These are phyloP conservation scores for Scelioninae gen. 1 DNA, from an alignment of 2,888 invertebrate genomes.

Conservation along the genomic window DNA sequence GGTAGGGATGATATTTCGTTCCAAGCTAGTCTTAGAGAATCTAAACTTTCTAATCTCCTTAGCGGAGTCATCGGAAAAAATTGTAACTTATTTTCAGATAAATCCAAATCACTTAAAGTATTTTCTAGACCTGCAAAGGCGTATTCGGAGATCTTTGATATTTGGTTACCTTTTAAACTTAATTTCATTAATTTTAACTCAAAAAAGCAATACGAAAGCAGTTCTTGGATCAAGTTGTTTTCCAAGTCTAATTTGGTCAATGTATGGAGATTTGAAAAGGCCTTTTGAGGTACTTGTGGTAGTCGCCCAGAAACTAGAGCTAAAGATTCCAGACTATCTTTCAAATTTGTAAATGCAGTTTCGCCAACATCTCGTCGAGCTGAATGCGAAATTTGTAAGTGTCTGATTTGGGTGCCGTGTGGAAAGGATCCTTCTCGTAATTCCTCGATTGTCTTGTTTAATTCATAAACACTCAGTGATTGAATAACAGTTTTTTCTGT, in stretches of 20 bases:
- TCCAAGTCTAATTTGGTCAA: conserved; percentile 92
- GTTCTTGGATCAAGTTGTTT: conserved; percentile 92
- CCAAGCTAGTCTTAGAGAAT: conserved; percentile 87
- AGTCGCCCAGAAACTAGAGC: conserved; percentile 91
- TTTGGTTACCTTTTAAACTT: conserved; percentile 93
- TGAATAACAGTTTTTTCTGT: conserved; percentile 85
- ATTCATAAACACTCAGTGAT: conserved; percentile 86
- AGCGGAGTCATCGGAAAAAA: conserved; percentile 93
- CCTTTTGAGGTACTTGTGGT: conserved; percentile 91
- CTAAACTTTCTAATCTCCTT: conserved; percentile 89
- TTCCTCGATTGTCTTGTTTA: conserved; percentile 85
- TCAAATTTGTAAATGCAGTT: conserved; percentile 89
- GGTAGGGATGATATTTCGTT: conserved; percentile 88
- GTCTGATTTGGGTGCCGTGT: conserved; percentile 84
- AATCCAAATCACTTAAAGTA: conserved; percentile 91
- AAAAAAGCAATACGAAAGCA: conserved; percentile 94
- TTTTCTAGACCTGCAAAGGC: conserved; percentile 92
- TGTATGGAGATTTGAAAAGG: conserved; percentile 89
- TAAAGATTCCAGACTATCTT: conserved; percentile 90
- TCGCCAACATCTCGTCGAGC: conserved; percentile 89
- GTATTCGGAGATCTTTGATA: conserved; percentile 92
- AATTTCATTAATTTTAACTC: conserved; percentile 92
- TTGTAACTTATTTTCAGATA: conserved; percentile 94
- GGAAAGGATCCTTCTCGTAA: conserved; percentile 85
- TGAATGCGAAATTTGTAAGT: conserved; percentile 87